Evolutionary conservation across 1,140 invertebrate species (phyloP).

Genomic region (Heliconius nattereri): DNA sequence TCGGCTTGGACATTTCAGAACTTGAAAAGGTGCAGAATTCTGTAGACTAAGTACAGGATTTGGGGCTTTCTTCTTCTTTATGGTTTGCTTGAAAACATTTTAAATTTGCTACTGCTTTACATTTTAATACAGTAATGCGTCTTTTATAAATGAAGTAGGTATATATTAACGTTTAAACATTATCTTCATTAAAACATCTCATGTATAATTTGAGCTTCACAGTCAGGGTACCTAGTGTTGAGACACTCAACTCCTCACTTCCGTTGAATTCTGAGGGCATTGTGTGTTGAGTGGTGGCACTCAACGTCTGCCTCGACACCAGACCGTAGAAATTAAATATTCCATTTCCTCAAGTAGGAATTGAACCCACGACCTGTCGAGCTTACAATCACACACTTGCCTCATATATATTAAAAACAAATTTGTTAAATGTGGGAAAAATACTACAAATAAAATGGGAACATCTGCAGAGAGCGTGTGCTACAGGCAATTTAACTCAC

Average conservation of each 20-base stretch:
- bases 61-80: constrained; percentile 4
- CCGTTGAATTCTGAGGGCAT: too few species aligned
- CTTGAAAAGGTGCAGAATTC: constrained; percentile 10
- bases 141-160: neutral
- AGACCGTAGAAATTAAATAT: too few species aligned
- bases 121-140: neutral
- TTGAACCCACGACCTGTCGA: too few species aligned
- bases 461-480: constrained; percentile 32
- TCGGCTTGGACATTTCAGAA: constrained; percentile 23
- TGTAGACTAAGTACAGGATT: neutral
- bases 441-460: constrained; percentile 21
- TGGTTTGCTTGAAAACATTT: neutral
- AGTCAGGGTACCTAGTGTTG: too few species aligned
- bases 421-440: neutral
- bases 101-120: neutral
- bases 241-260: too few species aligned
- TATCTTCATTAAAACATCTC: neutral
- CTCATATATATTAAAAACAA: too few species aligned
- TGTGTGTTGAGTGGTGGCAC: too few species aligned
- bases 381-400: too few species aligned
- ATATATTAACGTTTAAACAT: neutral
- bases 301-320: too few species aligned
- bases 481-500: constrained; percentile 20
- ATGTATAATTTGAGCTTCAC: neutral
- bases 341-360: too few species aligned